Evolutionary conservation across 92 coral and sea anemone species (phyloP), one percentile per base, ranked within the genome.

Genomic region (Isaurus tuberculatus): DNA sequence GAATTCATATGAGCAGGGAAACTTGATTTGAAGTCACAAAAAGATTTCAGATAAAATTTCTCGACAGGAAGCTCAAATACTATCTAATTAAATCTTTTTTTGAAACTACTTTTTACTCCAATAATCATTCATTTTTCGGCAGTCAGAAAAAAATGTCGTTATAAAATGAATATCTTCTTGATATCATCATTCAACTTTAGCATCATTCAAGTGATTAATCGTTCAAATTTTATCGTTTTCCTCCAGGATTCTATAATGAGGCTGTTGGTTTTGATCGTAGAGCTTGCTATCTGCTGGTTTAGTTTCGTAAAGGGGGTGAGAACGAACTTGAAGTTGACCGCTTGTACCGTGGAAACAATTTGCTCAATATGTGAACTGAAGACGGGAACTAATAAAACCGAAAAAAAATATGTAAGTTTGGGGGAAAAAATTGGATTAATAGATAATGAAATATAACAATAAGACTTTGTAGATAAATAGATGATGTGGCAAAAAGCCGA

Each of bases 391-490:
- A 29, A 26, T 63, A 27, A 28, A 0, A 29, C 69, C 6, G 69
- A 63, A 8, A 63, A 29, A 27, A 63, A 63, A 63, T 63, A 63
- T 29, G 69, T 63, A 63, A 63, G 69, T 63, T 26, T 63, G 4
- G 4, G 16, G 3, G 27, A 4, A 22, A 27, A 2, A 26, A 29
- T 14, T 10, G 14, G 10, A 13, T 60, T 0, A 22, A 10, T 26
- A 20, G 28, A 60, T 8, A 60, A 15, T 4, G 23, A 49, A 15
- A 49, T 49, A n/a, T 15, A 49, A 49, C 20, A 15, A 15, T 49
- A 10, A 49, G 16, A 15, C 22, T 15, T 49, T 0, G 58, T 0
- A 1, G 11, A 7, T 13, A 13, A 40, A 40, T 40, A 13, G 46
- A 40, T 13, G 11, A 6, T 4, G n/a, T n/a, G n/a, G n/a, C n/a